Base-by-base conservation (phyloP, 1,140 invertebrate species). In the Microplitis mediator region DNA sequence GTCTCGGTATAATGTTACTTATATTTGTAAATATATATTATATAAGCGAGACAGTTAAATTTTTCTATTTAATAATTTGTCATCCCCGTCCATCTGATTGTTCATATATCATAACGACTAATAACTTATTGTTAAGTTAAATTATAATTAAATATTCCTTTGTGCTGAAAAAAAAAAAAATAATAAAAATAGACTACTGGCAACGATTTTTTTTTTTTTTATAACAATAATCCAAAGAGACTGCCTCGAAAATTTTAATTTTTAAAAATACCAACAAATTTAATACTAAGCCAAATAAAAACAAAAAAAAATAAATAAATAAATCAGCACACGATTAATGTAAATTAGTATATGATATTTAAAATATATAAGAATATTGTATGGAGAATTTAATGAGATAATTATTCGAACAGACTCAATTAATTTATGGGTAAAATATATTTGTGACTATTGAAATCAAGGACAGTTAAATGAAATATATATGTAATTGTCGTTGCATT, bases 181-280 rank as follows among this genome's bases (percentile, higher is more conserved):
- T 36, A 31, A 35, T 31, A 3, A 23, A 13, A 4, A 39, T 35
- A 32, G 31, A 34, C 58, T 16, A 63, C 51, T 54, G 62, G 39
- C 11, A 45, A 6, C 1, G 39, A 11, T 11, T 45, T 45, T 9
- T 45, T 45, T 45, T 54, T 54, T 54, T 54, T 70, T 58, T 58
- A 70, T 45, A 58, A 63, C 69, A 71, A 71, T 65, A 71, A 71
- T 71, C 16, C 54, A n/a, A 58, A 36, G 69, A 71, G 69, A 71
- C 69, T 71, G 69, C 69, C 69, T 71, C 62, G 69, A 65, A 71
- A 32, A 71, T 56, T 71, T 56, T 14, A 54, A 32, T 56, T 68
- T 68, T 35, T 14, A 16, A 23, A 23, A 23, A 16, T 54, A 54
- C 14, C 52, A 54, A 54, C 5, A 54, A 54, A 45, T 45, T 45